Base-by-base conservation (phyloP, 2,888 invertebrate genomes). In the Calliphora vomitoria region DNA sequence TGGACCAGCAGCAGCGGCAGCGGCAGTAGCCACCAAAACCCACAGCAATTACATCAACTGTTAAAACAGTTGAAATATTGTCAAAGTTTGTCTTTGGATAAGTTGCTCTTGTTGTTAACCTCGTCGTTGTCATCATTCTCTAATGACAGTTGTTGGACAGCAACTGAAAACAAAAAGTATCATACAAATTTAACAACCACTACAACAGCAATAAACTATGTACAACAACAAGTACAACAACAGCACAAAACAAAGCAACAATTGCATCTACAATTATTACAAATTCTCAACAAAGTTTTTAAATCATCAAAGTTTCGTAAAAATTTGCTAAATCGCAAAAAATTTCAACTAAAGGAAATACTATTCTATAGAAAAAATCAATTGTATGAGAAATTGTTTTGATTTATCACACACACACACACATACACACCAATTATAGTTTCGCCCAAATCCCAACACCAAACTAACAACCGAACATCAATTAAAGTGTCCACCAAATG, bases 81-180 rank as follows among this genome's bases (percentile, higher is more conserved):
- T 75, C 47, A 62, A 82, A 85, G 79, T 79, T 82, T 74, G 35
- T 66, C 69, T 64, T 31, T 62, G n/a, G 13, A n/a, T 58, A 79
- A 75, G 50, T 82, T 87, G 82, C 69, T 69, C 20, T 62, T 50
- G 78, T 74, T 74, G 79, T 80, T 87, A 75, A 60, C 72, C 71
- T 60, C 25, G 76, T 53, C 66, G 66, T 64, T 79, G 68, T 53
- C 58, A 10, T 18, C 55, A 35, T 53, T 44, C 18, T 58, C n/a
- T 44, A 47, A 75, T 79, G 80, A 71, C 68, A 86, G 47, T 69
- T 80, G 72, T 38, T 50, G 68, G 69, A 41, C 76, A 82, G 60
- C 68, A 55, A 50, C 41, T n/a, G 35, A 38, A 62, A 76, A 20
- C 15, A 62, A 53, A 76, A 74, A 79, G 6, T 41, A n/a, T 8